These are phyloP conservation scores for Spialia ferax DNA, from an alignment of 2,888 invertebrate genomes.

Conservation along the genomic window DNA sequence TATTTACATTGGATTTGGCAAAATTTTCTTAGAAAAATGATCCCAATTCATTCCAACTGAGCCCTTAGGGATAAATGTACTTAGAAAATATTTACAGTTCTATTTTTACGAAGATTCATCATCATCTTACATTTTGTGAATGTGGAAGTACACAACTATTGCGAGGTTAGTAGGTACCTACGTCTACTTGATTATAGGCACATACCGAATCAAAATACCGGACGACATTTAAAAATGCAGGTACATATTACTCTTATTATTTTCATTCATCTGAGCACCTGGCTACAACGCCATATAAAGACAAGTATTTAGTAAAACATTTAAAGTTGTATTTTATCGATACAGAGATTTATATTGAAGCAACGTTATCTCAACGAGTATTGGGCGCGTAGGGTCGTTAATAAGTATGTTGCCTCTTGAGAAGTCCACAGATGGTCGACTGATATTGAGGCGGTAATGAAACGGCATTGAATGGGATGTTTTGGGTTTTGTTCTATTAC, in stretches of 20 bases:
- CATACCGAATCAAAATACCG: too few species aligned
- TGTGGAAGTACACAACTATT: too few species aligned
- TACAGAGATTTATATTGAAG: neutral
- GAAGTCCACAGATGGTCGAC: neutral
- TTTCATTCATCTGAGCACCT: too few species aligned
- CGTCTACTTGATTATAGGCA: too few species aligned
- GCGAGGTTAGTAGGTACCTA: too few species aligned
- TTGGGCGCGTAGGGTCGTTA: neutral
- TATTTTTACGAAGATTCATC: neutral
- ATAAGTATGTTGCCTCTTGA: neutral
- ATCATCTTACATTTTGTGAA: too few species aligned
- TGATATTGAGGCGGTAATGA: conserved; percentile 1
- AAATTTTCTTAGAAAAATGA: conserved; percentile 11
- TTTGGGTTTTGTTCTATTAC: too few species aligned
- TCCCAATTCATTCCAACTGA: neutral
- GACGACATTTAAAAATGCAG: too few species aligned
- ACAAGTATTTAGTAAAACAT: too few species aligned
- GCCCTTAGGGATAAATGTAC: neutral
- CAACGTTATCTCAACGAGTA: neutral
- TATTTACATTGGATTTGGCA: neutral
- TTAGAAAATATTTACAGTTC: neutral
- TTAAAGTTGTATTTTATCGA: neutral
- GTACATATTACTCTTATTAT: too few species aligned
- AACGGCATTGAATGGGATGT: neutral
- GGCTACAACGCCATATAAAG: too few species aligned